Percentiles rank a stretch among this genome's conserved stretches.
These are phyloP conservation scores for Noturus placidus DNA, from an alignment of 2,113 vertebrate species.

Conservation along the genomic window DNA sequence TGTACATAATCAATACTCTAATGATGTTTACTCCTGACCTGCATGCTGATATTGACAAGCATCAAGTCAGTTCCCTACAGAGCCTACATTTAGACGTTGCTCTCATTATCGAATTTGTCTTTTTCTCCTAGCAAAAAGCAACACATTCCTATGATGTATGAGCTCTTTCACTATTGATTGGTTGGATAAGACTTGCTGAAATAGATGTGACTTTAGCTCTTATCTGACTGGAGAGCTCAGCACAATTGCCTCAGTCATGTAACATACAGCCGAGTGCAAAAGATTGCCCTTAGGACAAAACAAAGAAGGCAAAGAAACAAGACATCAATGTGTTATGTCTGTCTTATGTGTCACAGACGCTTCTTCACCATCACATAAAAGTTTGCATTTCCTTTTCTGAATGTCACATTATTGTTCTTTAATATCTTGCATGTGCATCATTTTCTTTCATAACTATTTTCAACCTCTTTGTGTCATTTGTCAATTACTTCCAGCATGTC, in stretches of 20 bases:
- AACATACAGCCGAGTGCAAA: background rate
- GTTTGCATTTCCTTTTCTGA: constrained; percentile 1
- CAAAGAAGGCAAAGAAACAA: background rate
- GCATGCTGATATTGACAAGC: constrained; percentile 27
- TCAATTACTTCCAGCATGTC: background rate
- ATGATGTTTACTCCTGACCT: constrained; percentile 15
- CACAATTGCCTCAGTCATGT: constrained; percentile 31
- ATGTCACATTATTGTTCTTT: background rate
- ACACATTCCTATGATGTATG: constrained; percentile 38
- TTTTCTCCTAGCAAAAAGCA: constrained; percentile 29
- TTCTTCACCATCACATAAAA: background rate
- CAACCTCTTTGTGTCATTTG: background rate
- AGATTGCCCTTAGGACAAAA: constrained; percentile 1
- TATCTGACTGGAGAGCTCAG: constrained; percentile 37
- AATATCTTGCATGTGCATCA: background rate
- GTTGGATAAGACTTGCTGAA: constrained; percentile 19
- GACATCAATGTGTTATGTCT: background rate
- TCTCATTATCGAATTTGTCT: constrained; percentile 28
- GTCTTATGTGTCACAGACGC: background rate
- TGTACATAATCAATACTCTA: constrained; percentile 31
- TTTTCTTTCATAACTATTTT: background rate
- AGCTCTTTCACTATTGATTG: constrained; percentile 51
- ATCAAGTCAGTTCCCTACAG: constrained; percentile 29
- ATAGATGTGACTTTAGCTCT: constrained; percentile 29
- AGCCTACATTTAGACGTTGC: constrained; percentile 10